Percentiles rank a stretch among this genome's conserved stretches.
Conservation (phyloP, 1,140 invertebrate species). For the Drosophila micromelanica region DNA sequence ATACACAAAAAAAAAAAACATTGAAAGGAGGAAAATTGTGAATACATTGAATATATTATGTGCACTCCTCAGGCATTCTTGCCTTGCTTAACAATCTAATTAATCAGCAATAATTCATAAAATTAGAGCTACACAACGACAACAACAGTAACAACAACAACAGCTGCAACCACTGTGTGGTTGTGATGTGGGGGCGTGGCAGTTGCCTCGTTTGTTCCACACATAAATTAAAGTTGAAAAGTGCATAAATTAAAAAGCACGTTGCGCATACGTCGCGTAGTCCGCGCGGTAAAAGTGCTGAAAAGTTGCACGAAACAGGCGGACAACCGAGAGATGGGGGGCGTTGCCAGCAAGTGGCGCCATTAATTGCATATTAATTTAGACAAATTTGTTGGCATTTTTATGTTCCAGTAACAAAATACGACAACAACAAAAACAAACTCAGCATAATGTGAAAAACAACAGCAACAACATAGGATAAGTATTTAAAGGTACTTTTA, state of each 20-base stretch:
- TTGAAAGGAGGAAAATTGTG: constrained; percentile 24
- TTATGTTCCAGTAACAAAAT: constrained; percentile 19
- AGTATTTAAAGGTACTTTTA: background rate
- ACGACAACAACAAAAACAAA: background rate
- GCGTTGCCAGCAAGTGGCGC: constrained; percentile 37
- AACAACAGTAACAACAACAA: constrained; percentile 15
- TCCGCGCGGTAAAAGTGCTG: constrained; percentile 25
- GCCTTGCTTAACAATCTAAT: constrained; percentile 59
- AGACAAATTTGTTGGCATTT: constrained; percentile 51
- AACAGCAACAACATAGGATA: background rate
- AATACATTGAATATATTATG: constrained; percentile 53
- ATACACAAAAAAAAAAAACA: constrained; percentile 5
- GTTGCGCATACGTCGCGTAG: constrained; percentile 43
- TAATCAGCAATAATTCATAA: constrained; percentile 69
- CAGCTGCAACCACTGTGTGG: background rate
- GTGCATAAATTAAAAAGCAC: constrained; percentile 56
- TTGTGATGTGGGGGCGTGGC: constrained; percentile 27
- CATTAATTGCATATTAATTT: constrained; percentile 64
- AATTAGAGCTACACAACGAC: constrained; percentile 53
- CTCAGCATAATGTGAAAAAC: background rate
- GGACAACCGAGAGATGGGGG: background rate
- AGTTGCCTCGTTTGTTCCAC: constrained; percentile 38
- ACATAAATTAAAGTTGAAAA: constrained; percentile 61
- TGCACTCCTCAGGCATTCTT: constrained; percentile 16
- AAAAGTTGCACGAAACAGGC: constrained; percentile 16